Percentiles rank a stretch among this genome's conserved stretches.
Conservation (phyloP, 2,888 invertebrate species). For the Ichneumoninae sp. region DNA sequence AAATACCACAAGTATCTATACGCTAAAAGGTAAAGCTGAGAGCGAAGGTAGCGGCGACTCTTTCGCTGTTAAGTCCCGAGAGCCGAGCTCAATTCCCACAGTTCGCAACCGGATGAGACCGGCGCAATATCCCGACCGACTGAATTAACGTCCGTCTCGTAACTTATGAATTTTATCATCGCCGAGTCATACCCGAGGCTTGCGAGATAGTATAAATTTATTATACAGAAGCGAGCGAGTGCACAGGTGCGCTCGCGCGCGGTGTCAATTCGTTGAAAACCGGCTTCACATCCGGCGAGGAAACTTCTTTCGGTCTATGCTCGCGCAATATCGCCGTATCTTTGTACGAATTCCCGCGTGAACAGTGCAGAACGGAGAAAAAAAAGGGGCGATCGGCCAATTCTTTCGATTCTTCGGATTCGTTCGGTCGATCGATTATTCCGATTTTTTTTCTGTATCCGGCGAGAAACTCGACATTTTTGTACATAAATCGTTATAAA, state of each 20-base stretch:
- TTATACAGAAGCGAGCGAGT: constrained; percentile 1
- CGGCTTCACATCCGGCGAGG: constrained; percentile 66
- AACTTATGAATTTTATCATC: constrained; percentile 68
- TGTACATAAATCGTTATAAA: too few species aligned
- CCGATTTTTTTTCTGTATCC: not conserved
- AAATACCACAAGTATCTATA: not conserved
- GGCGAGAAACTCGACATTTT: too few species aligned
- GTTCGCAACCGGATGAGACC: constrained; percentile 66
- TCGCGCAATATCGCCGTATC: constrained; percentile 6
- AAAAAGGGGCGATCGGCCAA: not conserved
- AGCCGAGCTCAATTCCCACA: constrained; percentile 71
- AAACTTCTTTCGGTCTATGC: constrained; percentile 54
- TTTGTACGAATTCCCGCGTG: constrained; percentile 9
- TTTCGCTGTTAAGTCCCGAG: constrained; percentile 29
- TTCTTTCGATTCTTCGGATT: constrained; percentile 10
- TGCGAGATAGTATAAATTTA: constrained; percentile 4
- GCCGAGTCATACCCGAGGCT: constrained; percentile 40
- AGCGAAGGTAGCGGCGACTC: constrained; percentile 29
- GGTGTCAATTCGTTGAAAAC: constrained; percentile 66
- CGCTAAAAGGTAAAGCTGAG: constrained; percentile 25
- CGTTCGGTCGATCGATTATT: constrained; percentile 9
- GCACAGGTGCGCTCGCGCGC: constrained; percentile 57
- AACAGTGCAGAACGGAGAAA: not conserved
- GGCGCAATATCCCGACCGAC: constrained; percentile 63
- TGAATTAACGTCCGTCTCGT: constrained; percentile 66